Evolutionary conservation across 2,888 invertebrate species (phyloP).

Genomic region (Hoplodrina ambigua): DNA sequence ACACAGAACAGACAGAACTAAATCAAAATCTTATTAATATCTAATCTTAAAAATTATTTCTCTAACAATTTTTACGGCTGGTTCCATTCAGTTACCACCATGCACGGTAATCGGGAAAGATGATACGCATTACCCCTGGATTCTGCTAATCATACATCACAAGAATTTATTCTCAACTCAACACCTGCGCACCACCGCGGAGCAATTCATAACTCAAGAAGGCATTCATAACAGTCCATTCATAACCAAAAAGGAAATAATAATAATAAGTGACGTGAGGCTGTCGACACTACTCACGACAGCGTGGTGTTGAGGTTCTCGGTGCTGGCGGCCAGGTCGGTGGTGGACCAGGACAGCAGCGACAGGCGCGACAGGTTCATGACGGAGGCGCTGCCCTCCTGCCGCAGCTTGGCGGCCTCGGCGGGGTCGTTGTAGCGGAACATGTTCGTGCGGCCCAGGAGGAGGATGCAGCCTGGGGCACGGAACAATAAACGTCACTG

Average conservation of each 20-base stretch:
- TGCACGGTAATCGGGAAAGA: background rate
- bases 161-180: conserved; percentile 21
- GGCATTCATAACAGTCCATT: too few species aligned
- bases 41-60: too few species aligned
- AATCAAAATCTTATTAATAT: too few species aligned
- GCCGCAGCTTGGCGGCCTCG: conserved; percentile 95
- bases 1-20: too few species aligned
- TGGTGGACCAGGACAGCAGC: conserved; percentile 95
- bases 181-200: conserved; percentile 7
- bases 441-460: conserved; percentile 94
- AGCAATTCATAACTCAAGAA: too few species aligned
- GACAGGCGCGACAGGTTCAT: conserved; percentile 95
- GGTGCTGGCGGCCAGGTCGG: conserved; percentile 94
- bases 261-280: too few species aligned
- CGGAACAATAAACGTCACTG: too few species aligned
- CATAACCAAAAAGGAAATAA: conserved; percentile 6
- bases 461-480: conserved; percentile 92
- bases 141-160: conserved; percentile 11
- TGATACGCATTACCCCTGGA: background rate
- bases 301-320: conserved; percentile 91
- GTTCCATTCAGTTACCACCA: background rate
- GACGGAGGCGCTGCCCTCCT: conserved; percentile 93
- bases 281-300: conserved; percentile 73
- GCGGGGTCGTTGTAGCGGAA: conserved; percentile 97
- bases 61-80: background rate